A percentile compares a stretch with the other conserved stretches of the same genome.
These are phyloP conservation scores for Anaspis maculata DNA, from an alignment of 2,888 invertebrate genomes.

Conservation along the genomic window DNA sequence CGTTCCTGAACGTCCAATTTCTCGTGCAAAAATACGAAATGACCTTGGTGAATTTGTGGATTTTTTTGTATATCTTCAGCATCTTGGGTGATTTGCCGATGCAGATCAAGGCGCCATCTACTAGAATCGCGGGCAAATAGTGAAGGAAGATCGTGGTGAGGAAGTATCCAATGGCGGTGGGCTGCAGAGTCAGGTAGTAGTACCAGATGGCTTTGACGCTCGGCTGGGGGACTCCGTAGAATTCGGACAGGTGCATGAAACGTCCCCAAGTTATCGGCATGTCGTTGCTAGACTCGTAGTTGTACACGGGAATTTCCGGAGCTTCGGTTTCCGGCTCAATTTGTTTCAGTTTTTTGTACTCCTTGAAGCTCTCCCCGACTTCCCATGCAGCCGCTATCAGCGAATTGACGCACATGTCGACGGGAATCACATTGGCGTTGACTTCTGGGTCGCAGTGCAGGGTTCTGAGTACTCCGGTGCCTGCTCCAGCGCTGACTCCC, in stretches of 20 bases:
- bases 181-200: conserved; percentile 57
- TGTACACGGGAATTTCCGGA: conserved; percentile 62
- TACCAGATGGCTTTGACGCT: conserved; percentile 61
- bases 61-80: conserved; percentile 65
- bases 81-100: conserved; percentile 58
- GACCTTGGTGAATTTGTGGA: conserved; percentile 67
- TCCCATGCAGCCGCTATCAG: conserved; percentile 73
- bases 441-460: conserved; percentile 61
- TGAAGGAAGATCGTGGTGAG: conserved; percentile 58
- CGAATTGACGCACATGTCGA: conserved; percentile 75
- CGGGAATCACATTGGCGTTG: conserved; percentile 69
- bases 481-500: conserved; percentile 62
- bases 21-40: conserved; percentile 68
- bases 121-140: conserved; percentile 54
- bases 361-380: conserved; percentile 34
- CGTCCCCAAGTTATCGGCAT: conserved; percentile 76
- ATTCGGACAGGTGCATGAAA: conserved; percentile 51
- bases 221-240: conserved; percentile 50
- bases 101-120: conserved; percentile 49
- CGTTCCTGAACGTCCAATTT: conserved; percentile 61
- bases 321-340: conserved; percentile 15
- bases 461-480: conserved; percentile 66
- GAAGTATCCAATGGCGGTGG: conserved; percentile 48
- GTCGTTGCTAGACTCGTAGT: conserved; percentile 76
- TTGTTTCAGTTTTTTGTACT: conserved; percentile 6